Percentiles rank a stretch among this genome's conserved stretches.
phyloP scores from a whole-genome alignment of 2,113 vertebrate species.

The Brachyhypopomus gauderio region DNA sequence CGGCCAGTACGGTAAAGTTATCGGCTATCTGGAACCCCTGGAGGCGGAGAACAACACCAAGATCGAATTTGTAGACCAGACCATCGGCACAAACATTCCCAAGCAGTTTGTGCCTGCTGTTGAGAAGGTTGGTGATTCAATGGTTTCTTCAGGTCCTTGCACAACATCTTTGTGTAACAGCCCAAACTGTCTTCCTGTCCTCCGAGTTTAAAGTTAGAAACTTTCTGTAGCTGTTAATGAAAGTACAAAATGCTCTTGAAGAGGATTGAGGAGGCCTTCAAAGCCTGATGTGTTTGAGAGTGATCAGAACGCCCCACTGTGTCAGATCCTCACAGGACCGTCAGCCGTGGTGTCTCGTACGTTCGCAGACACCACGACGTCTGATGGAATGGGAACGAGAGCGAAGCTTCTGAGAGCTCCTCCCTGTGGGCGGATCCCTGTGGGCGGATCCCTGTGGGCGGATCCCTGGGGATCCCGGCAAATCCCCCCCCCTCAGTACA shows the following conservation, averaged over 20 bases:
- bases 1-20: constrained; percentile 92
- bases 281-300: neutral
- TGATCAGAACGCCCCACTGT: neutral
- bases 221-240: neutral
- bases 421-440: neutral
- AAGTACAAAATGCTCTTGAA: neutral
- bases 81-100: constrained; percentile 90
- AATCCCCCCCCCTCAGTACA: neutral
- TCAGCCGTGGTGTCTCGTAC: neutral
- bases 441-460: neutral
- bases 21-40: constrained; percentile 86
- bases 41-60: constrained; percentile 82
- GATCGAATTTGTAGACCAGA: constrained; percentile 88
- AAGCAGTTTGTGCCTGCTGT: constrained; percentile 91
- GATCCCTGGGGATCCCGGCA: neutral
- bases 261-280: neutral
- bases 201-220: constrained; percentile 1
- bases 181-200: no score
- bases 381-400: neutral
- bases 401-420: neutral
- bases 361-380: neutral
- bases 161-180: neutral
- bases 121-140: constrained; percentile 79
- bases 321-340: neutral
- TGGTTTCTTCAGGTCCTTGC: neutral